Percentiles rank a stretch among this genome's conserved stretches.
These are phyloP conservation scores for Ruditapes philippinarum DNA, from an alignment of 1,140 invertebrate genomes.

Conservation along the genomic window DNA sequence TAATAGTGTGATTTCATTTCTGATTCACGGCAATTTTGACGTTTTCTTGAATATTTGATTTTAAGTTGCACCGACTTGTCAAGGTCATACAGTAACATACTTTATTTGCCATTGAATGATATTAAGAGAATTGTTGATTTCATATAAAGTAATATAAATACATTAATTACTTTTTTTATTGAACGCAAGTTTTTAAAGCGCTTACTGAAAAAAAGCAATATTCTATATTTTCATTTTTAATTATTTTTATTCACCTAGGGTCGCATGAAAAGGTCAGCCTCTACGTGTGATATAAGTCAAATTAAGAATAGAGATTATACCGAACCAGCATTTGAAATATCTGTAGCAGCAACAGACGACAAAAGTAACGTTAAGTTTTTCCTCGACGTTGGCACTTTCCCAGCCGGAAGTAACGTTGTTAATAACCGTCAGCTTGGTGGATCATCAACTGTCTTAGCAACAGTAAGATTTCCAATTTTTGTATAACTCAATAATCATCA, in stretches of 20 bases:
- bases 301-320: conserved; percentile 49
- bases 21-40: too few species aligned
- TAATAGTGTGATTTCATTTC: too few species aligned
- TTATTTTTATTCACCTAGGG: not conserved
- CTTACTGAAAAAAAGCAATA: not conserved
- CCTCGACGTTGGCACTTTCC: conserved; percentile 51
- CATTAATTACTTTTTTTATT: too few species aligned
- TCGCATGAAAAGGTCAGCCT: not conserved
- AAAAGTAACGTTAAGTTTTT: conserved; percentile 46
- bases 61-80: too few species aligned
- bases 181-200: too few species aligned
- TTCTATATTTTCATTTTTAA: not conserved
- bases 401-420: conserved; percentile 27
- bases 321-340: conserved; percentile 54
- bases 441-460: conserved; percentile 28
- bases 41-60: too few species aligned
- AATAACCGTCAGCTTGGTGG: conserved; percentile 35
- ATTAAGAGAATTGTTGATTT: too few species aligned
- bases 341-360: conserved; percentile 49
- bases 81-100: too few species aligned
- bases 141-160: too few species aligned
- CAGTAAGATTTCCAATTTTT: not conserved
- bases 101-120: too few species aligned
- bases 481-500: too few species aligned
- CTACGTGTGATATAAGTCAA: conserved; percentile 48